Conservation (phyloP, 2,797 vertebrate species). For the Sebastes variabilis region DNA sequence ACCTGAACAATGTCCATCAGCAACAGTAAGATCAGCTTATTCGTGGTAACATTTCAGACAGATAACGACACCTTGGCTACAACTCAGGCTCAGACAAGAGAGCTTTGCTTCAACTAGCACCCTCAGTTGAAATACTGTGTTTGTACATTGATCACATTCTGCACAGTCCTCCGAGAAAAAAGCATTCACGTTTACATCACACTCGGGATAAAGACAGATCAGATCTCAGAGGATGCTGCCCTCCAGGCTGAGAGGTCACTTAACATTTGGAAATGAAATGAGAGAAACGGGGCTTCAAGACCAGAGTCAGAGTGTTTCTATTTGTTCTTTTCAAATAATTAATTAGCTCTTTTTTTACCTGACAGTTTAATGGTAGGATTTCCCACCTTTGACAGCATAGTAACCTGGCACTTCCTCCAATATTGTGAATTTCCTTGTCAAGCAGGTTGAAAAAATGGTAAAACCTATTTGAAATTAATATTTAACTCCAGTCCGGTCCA, state of each 20-base stretch:
- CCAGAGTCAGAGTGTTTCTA: neutral
- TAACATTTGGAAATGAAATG: conserved; percentile 32
- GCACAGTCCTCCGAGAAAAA: conserved; percentile 24
- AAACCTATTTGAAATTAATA: neutral
- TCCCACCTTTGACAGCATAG: neutral
- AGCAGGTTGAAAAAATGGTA: conserved; percentile 1
- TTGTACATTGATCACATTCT: conserved; percentile 53
- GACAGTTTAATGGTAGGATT: neutral
- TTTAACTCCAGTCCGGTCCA: neutral
- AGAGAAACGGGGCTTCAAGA: conserved; percentile 26
- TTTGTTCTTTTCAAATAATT: conserved; percentile 1
- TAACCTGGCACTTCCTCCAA: neutral
- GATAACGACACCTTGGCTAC: conserved; percentile 28
- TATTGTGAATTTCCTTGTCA: neutral
- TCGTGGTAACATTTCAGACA: conserved; percentile 60
- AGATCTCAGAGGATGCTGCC: conserved; percentile 10
- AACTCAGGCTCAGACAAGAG: conserved; percentile 8
- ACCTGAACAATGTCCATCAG: conserved; percentile 75
- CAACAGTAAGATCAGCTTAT: conserved; percentile 67
- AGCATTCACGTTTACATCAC: conserved; percentile 59
- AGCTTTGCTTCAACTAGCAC: conserved; percentile 28
- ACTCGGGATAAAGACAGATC: conserved; percentile 18
- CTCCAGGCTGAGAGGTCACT: conserved; percentile 43
- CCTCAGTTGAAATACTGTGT: conserved; percentile 34
- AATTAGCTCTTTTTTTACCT: conserved; percentile 1